Base-by-base conservation (phyloP, 2,888 invertebrate genomes). In the Deroplatys truncata region DNA sequence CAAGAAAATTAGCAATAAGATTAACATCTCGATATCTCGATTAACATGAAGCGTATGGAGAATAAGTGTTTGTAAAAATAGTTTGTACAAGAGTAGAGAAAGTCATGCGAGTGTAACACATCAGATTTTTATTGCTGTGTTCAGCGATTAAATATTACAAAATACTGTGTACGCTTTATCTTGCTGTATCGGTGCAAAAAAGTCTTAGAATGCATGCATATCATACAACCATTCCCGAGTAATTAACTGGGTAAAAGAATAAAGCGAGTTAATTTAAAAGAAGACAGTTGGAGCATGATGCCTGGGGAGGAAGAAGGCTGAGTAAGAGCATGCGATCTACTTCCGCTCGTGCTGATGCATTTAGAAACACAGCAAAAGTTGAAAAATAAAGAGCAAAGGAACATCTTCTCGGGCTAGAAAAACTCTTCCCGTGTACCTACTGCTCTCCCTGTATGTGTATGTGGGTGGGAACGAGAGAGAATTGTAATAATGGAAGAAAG, bases 401-500 rank as follows among this genome's bases (percentile, higher is more conserved):
- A 72, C 56, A 25, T 72, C 56, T 72, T 16, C 56, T 72, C 20
- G 7, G 56, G 25, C 1, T 72, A 72, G 56, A 72, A 72, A 72
- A 72, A 72, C 25, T 72, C 56, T 72, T 72, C 20, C 56, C 20
- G 7, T 72, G 56, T 72, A 72, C 56, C 25, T 16, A 7, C 56
- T 56, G 16, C 1, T n/a, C n/a, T n/a, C n/a, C n/a, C n/a, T 56
- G 16, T 20, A 16, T 72, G 20, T 72, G 56, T 25, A 43, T 43
- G 13, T 72, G 56, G 1, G 56, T 56, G 56, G 5, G 28, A 31
- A 43, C 8, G 7, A 85, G 28, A 85, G 28, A 84, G 82, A 83
- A 56, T 89, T 87, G 84, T 87, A 89, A 87, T 90, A 90, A 90
- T 90, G 88, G 89, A 90, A 90, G 89, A 83, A 88, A 90, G 88